Percentiles rank a stretch among this genome's conserved stretches.
These are phyloP conservation scores for Rhipidura dahli DNA, from an alignment of 2,113 vertebrate genomes.

Conservation along the genomic window DNA sequence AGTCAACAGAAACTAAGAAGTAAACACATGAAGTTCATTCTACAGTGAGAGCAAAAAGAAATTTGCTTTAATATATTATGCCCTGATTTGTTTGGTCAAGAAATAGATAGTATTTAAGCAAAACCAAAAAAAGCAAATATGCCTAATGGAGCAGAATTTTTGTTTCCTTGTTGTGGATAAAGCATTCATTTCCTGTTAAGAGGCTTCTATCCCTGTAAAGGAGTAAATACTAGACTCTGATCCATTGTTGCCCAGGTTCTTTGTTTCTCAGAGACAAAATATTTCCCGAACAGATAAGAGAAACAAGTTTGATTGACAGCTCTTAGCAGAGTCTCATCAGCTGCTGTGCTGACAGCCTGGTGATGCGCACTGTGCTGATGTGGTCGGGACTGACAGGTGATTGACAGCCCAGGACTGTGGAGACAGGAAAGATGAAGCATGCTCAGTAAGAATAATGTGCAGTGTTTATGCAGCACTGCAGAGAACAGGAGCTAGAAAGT, in stretches of 20 bases:
- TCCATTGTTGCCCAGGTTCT: constrained; percentile 70
- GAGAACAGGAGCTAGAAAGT: constrained; percentile 28
- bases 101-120: background rate
- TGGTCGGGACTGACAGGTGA: constrained; percentile 76
- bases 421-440: constrained; percentile 68
- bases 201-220: background rate
- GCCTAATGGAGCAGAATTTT: background rate
- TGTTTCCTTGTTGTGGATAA: background rate
- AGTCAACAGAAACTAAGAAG: background rate
- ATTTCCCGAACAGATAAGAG: constrained; percentile 75
- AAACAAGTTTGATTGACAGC: constrained; percentile 77
- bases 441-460: constrained; percentile 68
- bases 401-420: constrained; percentile 73
- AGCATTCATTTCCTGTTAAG: constrained; percentile 16
- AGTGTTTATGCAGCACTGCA: constrained; percentile 67
- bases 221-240: constrained; percentile 60
- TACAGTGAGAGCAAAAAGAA: background rate
- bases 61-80: background rate
- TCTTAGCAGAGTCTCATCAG: constrained; percentile 71
- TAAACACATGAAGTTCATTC: background rate
- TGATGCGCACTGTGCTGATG: constrained; percentile 72
- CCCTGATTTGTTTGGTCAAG: background rate
- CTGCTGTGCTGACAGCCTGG: constrained; percentile 76
- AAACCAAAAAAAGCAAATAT: background rate
- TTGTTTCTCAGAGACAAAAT: constrained; percentile 79